Evolutionary conservation across 30 jellyfish, hydroid and myxozoan species (phyloP).

Genomic region (Turritopsis rubra): DNA sequence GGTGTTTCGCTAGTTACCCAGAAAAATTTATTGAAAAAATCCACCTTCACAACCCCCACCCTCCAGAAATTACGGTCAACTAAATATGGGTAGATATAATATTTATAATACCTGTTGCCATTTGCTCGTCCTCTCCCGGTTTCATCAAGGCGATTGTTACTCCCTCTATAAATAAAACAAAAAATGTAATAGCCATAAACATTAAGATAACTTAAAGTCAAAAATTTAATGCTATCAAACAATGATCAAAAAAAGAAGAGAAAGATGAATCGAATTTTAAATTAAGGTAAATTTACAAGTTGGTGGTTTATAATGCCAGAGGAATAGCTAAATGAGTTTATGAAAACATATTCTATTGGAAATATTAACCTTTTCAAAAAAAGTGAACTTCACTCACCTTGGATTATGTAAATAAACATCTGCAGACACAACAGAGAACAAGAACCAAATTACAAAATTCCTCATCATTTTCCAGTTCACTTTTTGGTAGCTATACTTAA

Average conservation of each 20-base stretch:
- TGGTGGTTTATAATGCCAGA: too few species aligned
- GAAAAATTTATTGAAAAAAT: too few species aligned
- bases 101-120: slow-evolving; percentile 62
- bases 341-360: too few species aligned
- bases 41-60: neutral
- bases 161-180: slow-evolving; percentile 49
- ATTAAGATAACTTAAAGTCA: neutral
- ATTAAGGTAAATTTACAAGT: too few species aligned
- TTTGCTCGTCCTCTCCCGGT: slow-evolving; percentile 79
- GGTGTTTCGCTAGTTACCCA: too few species aligned
- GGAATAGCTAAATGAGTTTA: neutral
- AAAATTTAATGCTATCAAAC: too few species aligned
- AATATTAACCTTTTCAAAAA: too few species aligned
- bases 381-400: neutral
- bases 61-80: too few species aligned
- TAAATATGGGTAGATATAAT: neutral
- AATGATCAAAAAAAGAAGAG: neutral
- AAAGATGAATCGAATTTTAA: too few species aligned
- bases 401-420: neutral
- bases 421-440: neutral
- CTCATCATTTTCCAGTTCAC: neutral
- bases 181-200: too few species aligned
- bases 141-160: slow-evolving; percentile 88
- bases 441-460: neutral
- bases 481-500: too few species aligned